A percentile compares a stretch with the other conserved stretches of the same genome.
These are phyloP conservation scores for Crocidura indochinensis DNA, from an alignment of 2,797 vertebrate species.

Conservation along the genomic window DNA sequence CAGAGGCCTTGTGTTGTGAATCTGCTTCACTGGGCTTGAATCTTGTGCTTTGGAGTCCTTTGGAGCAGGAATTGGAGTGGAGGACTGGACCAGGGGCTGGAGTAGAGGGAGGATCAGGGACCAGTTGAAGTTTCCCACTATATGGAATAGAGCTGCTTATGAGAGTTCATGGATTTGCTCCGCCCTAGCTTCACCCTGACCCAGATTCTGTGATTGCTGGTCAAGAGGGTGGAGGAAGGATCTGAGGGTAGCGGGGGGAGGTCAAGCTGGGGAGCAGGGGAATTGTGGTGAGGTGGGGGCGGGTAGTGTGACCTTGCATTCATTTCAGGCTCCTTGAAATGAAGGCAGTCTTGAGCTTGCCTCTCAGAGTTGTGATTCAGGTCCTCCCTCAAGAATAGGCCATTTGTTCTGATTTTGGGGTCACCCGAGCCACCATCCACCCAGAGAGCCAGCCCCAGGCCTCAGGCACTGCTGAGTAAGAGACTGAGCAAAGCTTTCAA, in stretches of 20 bases:
- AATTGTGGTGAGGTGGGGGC: too few relatives aligned
- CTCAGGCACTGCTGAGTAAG: neutral
- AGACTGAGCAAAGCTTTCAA: neutral
- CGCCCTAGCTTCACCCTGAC: neutral
- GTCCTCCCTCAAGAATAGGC: slow-evolving; percentile 3
- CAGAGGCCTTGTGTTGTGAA: too few relatives aligned
- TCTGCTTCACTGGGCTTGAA: too few relatives aligned
- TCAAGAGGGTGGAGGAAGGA: neutral
- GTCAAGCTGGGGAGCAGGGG: too few relatives aligned
- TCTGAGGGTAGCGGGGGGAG: neutral
- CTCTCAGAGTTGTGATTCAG: slow-evolving; percentile 26
- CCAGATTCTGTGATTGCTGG: neutral
- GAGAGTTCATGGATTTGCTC: neutral
- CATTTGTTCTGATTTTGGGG: slow-evolving; percentile 17
- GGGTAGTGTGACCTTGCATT: too few relatives aligned
- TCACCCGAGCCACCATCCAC: neutral
- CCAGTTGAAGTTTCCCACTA: too few relatives aligned
- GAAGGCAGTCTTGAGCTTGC: slow-evolving; percentile 38
- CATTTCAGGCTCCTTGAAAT: slow-evolving; percentile 19
- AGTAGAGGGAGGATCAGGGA: too few relatives aligned
- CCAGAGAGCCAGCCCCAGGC: neutral
- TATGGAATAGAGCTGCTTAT: rapidly evolving
- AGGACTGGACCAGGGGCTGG: neutral
- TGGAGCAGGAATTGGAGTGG: neutral
- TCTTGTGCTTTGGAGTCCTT: too few relatives aligned